phyloP scores from a whole-genome alignment of 2,797 vertebrate species.

The Lithobates pipiens region DNA sequence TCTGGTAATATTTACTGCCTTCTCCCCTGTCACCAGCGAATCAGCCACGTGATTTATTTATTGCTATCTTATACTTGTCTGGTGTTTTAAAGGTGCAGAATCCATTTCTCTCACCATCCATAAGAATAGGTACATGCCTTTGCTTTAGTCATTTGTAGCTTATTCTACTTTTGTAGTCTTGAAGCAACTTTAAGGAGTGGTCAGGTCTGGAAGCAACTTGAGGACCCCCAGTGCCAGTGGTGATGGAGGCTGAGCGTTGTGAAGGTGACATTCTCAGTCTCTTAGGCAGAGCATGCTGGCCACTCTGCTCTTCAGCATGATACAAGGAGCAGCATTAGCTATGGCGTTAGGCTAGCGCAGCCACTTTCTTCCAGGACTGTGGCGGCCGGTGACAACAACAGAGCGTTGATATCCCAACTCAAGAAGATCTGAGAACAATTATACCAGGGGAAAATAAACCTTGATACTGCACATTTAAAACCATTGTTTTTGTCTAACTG shows the following conservation, averaged over 20 bases:
- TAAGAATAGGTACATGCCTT: slow-evolving; percentile 22
- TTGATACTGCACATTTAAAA: slow-evolving; percentile 81
- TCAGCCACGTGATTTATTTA: slow-evolving; percentile 47
- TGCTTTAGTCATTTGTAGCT: slow-evolving; percentile 58
- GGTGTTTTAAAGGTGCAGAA: slow-evolving; percentile 82
- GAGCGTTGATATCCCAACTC: slow-evolving; percentile 6
- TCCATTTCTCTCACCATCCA: slow-evolving; percentile 65
- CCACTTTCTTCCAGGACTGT: slow-evolving; percentile 18
- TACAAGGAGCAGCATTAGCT: slow-evolving; percentile 54
- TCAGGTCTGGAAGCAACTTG: slow-evolving; percentile 65
- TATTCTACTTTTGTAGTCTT: slow-evolving; percentile 48
- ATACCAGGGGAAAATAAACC: neutral
- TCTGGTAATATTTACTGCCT: neutral
- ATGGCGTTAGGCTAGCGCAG: slow-evolving; percentile 34
- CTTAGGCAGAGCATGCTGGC: slow-evolving; percentile 59
- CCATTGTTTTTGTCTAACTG: slow-evolving; percentile 73
- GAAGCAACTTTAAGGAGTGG: slow-evolving; percentile 53
- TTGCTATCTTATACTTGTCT: slow-evolving; percentile 64
- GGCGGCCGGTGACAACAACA: slow-evolving; percentile 35
- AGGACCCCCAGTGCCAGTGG: slow-evolving; percentile 38
- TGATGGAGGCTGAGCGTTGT: slow-evolving; percentile 60
- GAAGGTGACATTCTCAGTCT: slow-evolving; percentile 62
- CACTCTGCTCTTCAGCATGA: slow-evolving; percentile 57
- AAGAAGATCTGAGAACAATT: slow-evolving; percentile 10
- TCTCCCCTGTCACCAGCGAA: slow-evolving; percentile 38